phyloP scores from a whole-genome alignment of 2,888 invertebrate species.

The Plagodis dolabraria region DNA sequence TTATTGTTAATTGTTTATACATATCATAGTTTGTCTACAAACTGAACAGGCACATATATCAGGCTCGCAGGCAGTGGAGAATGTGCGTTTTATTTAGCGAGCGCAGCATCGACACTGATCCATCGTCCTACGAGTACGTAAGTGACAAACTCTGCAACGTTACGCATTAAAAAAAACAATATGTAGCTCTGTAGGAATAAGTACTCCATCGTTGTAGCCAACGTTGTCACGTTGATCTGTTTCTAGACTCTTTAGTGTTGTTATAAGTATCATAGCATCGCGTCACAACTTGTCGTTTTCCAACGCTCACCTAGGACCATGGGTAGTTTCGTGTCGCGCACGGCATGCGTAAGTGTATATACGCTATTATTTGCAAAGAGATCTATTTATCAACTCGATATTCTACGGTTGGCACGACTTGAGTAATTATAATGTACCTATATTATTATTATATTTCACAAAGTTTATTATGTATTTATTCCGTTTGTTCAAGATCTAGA shows the following conservation, averaged over 20 bases:
- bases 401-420: constrained; percentile 49
- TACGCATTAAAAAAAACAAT: no score
- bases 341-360: no score
- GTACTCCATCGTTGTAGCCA: no score
- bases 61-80: constrained; percentile 35
- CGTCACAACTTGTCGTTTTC: no score
- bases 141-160: no score
- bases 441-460: constrained; percentile 6
- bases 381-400: constrained; percentile 37
- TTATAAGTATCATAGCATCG: no score
- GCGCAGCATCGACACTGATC: constrained; percentile 31
- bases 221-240: no score
- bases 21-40: constrained; percentile 17
- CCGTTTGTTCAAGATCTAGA: constrained; percentile 4
- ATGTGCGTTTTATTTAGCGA: constrained; percentile 37
- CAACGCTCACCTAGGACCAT: no score
- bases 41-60: constrained; percentile 35
- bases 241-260: no score
- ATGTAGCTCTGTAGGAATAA: no score
- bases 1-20: constrained; percentile 5
- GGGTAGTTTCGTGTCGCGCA: no score
- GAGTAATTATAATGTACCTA: constrained; percentile 25
- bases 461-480: constrained; percentile 2
- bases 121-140: no score
- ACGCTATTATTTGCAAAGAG: constrained; percentile 19